Evolutionary conservation across 2,888 invertebrate species (phyloP).

Genomic region (Drosophila antonietae): DNA sequence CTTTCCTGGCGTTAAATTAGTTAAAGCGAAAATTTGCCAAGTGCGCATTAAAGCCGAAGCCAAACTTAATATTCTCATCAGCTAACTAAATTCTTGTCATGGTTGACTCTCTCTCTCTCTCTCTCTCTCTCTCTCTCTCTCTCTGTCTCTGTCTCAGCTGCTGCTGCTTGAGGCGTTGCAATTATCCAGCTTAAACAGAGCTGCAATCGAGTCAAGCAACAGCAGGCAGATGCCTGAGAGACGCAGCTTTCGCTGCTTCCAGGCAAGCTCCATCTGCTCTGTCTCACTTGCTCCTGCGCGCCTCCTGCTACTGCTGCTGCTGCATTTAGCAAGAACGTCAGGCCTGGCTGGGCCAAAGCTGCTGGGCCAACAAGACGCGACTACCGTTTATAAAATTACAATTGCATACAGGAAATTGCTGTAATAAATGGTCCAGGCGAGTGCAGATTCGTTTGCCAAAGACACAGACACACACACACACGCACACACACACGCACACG

Average conservation of each 20-base stretch:
- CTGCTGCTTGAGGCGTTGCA: slow-evolving; percentile 12
- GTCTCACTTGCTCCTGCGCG: slow-evolving; percentile 1
- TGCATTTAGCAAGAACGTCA: background rate
- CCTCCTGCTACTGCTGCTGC: background rate
- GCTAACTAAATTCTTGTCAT: slow-evolving; percentile 22
- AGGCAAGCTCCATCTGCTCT: slow-evolving; percentile 30
- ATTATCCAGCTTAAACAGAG: slow-evolving; percentile 29
- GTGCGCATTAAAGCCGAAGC: slow-evolving; percentile 41
- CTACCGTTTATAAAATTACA: slow-evolving; percentile 75
- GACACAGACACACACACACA: slow-evolving; percentile 18
- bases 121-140: background rate
- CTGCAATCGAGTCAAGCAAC: slow-evolving; percentile 12
- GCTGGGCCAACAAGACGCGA: slow-evolving; percentile 59
- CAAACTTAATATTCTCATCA: slow-evolving; percentile 30
- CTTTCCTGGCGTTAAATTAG: slow-evolving; percentile 68
- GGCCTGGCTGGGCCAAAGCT: slow-evolving; percentile 22
- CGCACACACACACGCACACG: background rate
- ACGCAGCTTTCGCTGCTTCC: slow-evolving; percentile 48
- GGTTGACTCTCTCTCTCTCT: background rate
- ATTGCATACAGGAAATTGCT: slow-evolving; percentile 78
- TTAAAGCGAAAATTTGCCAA: slow-evolving; percentile 70
- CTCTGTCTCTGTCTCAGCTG: background rate
- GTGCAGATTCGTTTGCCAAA: slow-evolving; percentile 36
- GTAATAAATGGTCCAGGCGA: slow-evolving; percentile 68
- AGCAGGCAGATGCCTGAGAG: slow-evolving; percentile 29